Percentiles rank a stretch among this genome's conserved stretches.
Conservation (phyloP, 2,888 invertebrate species). For the Alitta virens region DNA sequence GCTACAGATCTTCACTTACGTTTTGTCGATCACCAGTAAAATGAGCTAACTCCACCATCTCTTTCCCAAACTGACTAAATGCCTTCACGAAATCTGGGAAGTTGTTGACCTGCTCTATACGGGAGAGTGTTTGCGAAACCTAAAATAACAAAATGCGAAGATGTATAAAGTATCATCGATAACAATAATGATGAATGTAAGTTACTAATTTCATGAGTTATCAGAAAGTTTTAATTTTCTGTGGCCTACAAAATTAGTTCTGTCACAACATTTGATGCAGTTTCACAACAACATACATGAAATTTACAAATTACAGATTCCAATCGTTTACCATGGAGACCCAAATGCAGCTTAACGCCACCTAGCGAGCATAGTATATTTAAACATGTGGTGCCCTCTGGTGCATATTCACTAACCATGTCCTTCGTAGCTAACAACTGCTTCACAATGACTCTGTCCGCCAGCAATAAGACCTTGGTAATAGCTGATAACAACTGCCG, state of each 20-base stretch:
- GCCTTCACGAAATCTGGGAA: constrained; percentile 94
- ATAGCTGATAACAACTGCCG: constrained; percentile 90
- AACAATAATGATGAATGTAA: too few species aligned
- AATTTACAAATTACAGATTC: not conserved
- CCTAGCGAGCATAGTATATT: too few species aligned
- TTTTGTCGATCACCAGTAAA: constrained; percentile 81
- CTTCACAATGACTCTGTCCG: constrained; percentile 96
- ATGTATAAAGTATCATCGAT: not conserved
- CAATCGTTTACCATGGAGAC: too few species aligned
- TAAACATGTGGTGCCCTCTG: too few species aligned
- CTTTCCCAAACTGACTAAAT: constrained; percentile 96
- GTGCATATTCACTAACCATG: constrained; percentile 79
- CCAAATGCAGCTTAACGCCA: too few species aligned
- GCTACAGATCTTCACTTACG: constrained; percentile 59
- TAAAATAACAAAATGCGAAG: constrained; percentile 29
- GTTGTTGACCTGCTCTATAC: constrained; percentile 59
- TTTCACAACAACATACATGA: too few species aligned
- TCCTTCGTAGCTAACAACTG: constrained; percentile 93
- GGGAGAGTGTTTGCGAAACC: constrained; percentile 57
- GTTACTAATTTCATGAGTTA: too few species aligned
- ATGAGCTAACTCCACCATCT: constrained; percentile 97
- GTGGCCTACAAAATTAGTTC: too few species aligned
- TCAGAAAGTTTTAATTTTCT: too few species aligned
- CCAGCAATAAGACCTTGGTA: constrained; percentile 89
- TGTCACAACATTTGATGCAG: too few species aligned